Base-by-base conservation (phyloP, 2,888 invertebrate genomes). In the Nebria salina region DNA sequence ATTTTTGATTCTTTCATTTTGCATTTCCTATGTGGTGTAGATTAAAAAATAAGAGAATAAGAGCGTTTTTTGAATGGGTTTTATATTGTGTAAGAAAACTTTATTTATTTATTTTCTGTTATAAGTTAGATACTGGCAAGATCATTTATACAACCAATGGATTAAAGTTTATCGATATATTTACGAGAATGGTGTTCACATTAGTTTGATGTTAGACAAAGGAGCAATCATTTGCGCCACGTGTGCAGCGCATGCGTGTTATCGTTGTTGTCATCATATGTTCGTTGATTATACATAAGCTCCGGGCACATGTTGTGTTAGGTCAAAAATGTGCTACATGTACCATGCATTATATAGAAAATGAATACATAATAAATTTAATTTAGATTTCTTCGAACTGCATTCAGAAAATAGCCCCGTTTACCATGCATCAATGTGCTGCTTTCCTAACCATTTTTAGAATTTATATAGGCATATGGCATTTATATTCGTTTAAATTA, bases 161-260 rank as follows among this genome's bases (percentile, higher is more conserved):
- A 54, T 54, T 34, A 54, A 54, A 54, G 54, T 54, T 54, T 54
- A 54, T 54, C 54, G 54, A 54, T 54, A 54, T 11, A 54, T 54
- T 54, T 54, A 54, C 54, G 54, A 54, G 54, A 54, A 54, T 8
- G 13, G 26, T 8, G 70, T 20, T 70, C 34, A 70, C 75, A 75
- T 75, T 75, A 43, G 54, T 75, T 75, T 75, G 54, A 75, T 20
- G 15, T 54, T 25, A 64, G 54, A 75, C 75, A 75, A 75, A 75
- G 75, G 26, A n/a, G 54, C 75, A 75, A 75, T 75, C 64, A 75
- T 43, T 75, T 70, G 43, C 64, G 64, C 75, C 75, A 75, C 54
- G 75, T 75, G 70, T 70, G 20, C 25, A 34, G 25, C 34, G 70
- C 70, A 70, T 70, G 70, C 70, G 70, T 70, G 15, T 34, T 70